Base-by-base conservation (phyloP, 2,113 vertebrate species). In the Clupea harengus region DNA sequence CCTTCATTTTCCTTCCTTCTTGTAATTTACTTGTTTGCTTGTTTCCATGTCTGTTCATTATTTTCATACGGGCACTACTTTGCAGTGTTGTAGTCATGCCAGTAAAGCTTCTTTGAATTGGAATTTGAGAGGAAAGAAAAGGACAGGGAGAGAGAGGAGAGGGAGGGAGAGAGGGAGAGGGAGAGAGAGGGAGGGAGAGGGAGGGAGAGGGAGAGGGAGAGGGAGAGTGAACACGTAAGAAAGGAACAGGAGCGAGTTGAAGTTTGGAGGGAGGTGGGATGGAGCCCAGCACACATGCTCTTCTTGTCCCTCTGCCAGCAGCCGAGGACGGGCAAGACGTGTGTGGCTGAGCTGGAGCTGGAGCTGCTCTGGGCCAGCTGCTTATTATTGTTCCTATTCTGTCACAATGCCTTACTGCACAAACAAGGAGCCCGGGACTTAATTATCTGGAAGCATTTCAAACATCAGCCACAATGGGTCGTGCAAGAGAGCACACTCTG, bases 261-360 rank as follows among this genome's bases (percentile, higher is more conserved):
- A 64, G 57, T 64, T 72, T 25, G 7, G 25, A 13, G 64, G n/a
- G 64, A 84, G 49, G 45, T 85, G 81, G 87, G 85, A 86, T 87
- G 72, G 85, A 84, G 84, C 84, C 87, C 89, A 89, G 82, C 78
- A 84, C 88, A 87, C 90, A 89, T 84, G 87, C 64, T 28, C 60
- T 2, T 64, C 85, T 82, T 88, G 88, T 89, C 80, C 18, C 25
- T 44, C 60, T 84, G 89, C 90, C 85, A 89, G 49, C 25, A 32
- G 67, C 45, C 22, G 84, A 83, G 17, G 18, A 85, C 13, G 81
- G 82, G 25, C 25, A 50, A 3, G 57, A 64, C 20, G 22, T 4
- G 6, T 9, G 57, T 25, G 22, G 52, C 22, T 64, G 57, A 64
- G 64, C 64, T 32, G 64, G 64, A 17, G 64, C 64, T 32, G 64